These are phyloP conservation scores for Drosophila borborema DNA, from an alignment of 2,888 invertebrate species.

Conservation along the genomic window DNA sequence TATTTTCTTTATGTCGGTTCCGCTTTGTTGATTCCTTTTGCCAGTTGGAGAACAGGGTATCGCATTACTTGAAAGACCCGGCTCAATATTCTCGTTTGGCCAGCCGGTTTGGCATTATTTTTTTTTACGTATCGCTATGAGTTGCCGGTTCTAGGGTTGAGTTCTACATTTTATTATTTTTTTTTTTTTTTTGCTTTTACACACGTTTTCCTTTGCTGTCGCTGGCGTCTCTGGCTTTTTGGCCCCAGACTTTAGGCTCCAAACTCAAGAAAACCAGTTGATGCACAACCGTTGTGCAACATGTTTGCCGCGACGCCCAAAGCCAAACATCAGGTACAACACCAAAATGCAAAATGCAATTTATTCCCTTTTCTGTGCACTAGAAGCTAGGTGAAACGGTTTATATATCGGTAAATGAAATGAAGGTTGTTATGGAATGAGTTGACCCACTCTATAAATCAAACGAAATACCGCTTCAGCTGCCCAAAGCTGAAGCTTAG, in stretches of 20 bases:
- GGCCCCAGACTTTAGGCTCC: conserved; percentile 22
- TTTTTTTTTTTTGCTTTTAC: not conserved
- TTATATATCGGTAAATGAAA: not conserved
- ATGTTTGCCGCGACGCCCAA: conserved; percentile 62
- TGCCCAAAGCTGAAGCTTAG: not conserved
- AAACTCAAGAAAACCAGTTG: conserved; percentile 50
- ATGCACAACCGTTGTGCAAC: conserved; percentile 65
- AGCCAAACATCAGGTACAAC: conserved; percentile 57
- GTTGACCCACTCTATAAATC: not conserved
- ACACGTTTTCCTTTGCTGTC: conserved; percentile 11
- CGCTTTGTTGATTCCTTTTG: conserved; percentile 35
- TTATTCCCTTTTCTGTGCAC: not conserved
- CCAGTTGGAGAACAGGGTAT: conserved; percentile 18
- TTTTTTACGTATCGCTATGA: conserved; percentile 3
- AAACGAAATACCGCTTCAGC: not conserved
- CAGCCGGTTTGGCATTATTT: conserved; percentile 31
- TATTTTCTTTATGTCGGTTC: conserved; percentile 24
- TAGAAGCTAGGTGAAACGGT: not conserved
- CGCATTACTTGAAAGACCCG: conserved; percentile 42
- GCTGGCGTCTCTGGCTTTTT: conserved; percentile 9
- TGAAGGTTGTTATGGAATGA: not conserved
- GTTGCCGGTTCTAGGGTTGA: conserved; percentile 44
- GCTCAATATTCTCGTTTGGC: conserved; percentile 65
- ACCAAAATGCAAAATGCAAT: not conserved
- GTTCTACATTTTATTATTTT: conserved; percentile 31